A percentile compares a stretch with the other conserved stretches of the same genome.
phyloP scores from a whole-genome alignment of 2,888 invertebrate genomes.

The Agriopis leucophaearia region DNA sequence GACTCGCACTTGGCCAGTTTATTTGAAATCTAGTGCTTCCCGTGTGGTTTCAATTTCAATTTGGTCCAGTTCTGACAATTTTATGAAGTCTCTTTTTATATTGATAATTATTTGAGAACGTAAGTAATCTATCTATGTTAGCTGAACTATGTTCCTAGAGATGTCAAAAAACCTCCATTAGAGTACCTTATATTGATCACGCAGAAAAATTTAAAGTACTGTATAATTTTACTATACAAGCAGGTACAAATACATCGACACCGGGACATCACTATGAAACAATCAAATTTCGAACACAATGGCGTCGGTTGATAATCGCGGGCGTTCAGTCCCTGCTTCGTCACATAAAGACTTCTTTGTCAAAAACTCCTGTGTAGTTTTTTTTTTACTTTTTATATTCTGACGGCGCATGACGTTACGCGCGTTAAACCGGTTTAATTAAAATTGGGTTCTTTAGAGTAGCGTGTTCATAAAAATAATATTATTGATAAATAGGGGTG shows the following conservation, averaged over 20 bases:
- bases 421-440: slow-evolving; percentile 79
- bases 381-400: slow-evolving; percentile 50
- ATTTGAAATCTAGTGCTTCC: too few species aligned
- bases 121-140: too few species aligned
- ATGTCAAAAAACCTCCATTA: too few species aligned
- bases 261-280: slow-evolving; percentile 66
- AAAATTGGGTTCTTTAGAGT: slow-evolving; percentile 69
- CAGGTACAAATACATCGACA: slow-evolving; percentile 48
- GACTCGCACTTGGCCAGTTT: too few species aligned
- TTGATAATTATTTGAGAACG: too few species aligned
- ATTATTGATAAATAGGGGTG: slow-evolving; percentile 66
- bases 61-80: too few species aligned
- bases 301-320: slow-evolving; percentile 78
- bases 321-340: slow-evolving; percentile 65
- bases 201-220: too few species aligned
- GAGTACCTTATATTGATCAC: too few species aligned
- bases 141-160: too few species aligned
- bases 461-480: slow-evolving; percentile 82
- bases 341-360: slow-evolving; percentile 76
- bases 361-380: slow-evolving; percentile 60
- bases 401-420: slow-evolving; percentile 48
- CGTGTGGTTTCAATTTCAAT: too few species aligned
- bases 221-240: background rate
- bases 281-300: slow-evolving; percentile 81
- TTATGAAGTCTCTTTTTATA: too few species aligned